These are phyloP conservation scores for Muscicapa striata DNA, from an alignment of 2,797 vertebrate genomes.

Conservation along the genomic window DNA sequence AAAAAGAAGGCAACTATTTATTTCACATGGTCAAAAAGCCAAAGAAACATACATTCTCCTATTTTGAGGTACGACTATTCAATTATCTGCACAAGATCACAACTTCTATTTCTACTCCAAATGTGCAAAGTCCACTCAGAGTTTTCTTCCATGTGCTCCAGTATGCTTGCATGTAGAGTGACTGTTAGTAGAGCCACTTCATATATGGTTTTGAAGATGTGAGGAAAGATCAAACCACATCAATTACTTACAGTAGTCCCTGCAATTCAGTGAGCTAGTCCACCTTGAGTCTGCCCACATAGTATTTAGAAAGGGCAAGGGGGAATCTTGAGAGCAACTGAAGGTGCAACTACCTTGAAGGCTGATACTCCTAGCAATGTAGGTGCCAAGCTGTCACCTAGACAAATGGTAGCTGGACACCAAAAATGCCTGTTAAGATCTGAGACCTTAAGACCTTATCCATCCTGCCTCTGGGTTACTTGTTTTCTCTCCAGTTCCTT, in stretches of 20 bases:
- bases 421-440: not conserved
- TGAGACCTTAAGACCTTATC: not conserved
- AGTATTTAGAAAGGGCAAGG: not conserved
- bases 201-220: not conserved
- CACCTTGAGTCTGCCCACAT: not conserved
- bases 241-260: not conserved
- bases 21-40: not conserved
- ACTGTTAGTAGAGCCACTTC: not conserved
- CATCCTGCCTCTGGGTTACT: not conserved
- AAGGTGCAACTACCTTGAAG: not conserved
- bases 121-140: not conserved
- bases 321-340: not conserved
- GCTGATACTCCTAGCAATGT: not conserved
- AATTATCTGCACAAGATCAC: not conserved
- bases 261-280: not conserved
- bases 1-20: not conserved
- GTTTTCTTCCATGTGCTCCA: not conserved
- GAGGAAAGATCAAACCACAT: not conserved
- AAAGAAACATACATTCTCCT: not conserved
- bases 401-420: not conserved
- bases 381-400: not conserved
- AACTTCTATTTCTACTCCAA: not conserved
- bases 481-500: not conserved
- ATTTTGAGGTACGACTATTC: not conserved
- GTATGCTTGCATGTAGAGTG: not conserved